Percentiles rank a stretch among this genome's conserved stretches.
These are phyloP conservation scores for Alentia gelatinosa DNA, from an alignment of 2,888 invertebrate genomes.

Conservation along the genomic window DNA sequence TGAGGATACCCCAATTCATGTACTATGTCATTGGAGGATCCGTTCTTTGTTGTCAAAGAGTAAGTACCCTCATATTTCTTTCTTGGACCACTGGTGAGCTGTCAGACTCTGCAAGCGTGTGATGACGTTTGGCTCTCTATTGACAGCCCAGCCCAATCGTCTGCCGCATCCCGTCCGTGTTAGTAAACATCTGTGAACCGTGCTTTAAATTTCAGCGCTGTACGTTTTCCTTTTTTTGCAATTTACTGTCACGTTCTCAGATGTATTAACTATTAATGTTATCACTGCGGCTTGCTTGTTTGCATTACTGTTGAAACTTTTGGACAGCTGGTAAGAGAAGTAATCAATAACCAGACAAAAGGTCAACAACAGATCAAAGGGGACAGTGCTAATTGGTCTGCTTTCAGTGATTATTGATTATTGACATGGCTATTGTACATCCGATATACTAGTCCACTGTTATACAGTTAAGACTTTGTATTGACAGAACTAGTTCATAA, in stretches of 20 bases:
- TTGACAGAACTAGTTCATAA: no score
- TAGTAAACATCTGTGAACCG: neutral
- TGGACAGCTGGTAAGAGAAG: neutral
- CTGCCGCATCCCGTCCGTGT: neutral
- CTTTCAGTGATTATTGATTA: neutral
- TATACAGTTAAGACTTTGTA: no score
- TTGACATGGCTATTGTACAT: neutral
- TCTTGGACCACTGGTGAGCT: neutral
- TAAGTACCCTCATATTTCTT: conserved; percentile 84
- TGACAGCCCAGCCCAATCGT: conserved; percentile 20
- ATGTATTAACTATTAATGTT: no score
- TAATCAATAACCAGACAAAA: neutral
- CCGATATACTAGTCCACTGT: no score
- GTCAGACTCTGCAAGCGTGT: neutral
- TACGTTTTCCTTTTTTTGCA: neutral
- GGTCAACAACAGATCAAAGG: neutral
- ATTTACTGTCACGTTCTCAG: neutral
- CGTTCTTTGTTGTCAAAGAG: conserved; percentile 99
- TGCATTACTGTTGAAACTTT: neutral
- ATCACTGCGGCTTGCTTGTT: no score
- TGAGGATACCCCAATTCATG: conserved; percentile 40
- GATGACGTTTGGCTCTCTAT: conserved; percentile 9
- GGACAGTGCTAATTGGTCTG: neutral
- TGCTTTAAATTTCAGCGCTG: neutral
- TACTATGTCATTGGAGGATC: conserved; percentile 97